Evolutionary conservation across 1,140 invertebrate species (phyloP), one percentile per base, ranked within the genome.

Genomic region (Chrysoperla carnea): DNA sequence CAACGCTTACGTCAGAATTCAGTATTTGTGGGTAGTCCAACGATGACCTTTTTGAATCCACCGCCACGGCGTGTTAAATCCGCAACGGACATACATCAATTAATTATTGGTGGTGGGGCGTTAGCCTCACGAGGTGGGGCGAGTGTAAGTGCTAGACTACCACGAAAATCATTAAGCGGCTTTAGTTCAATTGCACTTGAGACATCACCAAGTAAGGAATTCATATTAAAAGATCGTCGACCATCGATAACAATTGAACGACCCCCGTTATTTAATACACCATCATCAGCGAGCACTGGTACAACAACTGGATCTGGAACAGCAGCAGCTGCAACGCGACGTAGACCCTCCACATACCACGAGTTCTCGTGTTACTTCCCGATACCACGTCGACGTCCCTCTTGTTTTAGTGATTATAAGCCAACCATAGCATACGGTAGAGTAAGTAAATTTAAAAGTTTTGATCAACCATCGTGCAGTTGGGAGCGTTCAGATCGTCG

Each of bases 1-100:
- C 60, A 29, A 49, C 61, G 72, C 14, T 73, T 69, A 0, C 59
- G 79, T 2, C 77, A 86, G 59, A 88, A 87, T 60, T 87, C 84
- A 2, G 84, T 88, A 6, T 88, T 89, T 59, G 82, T 85, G 1
- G 80, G 80, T 6, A 69, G 77, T 46, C 70, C 79, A 45, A 61
- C 66, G 46, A 64, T 71, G 46, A 68, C 74, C 13, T 58, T 77
- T 45, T 69, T 76, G 11, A 65, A 71, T 51, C 68, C 67, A 45
- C 67, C 70, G 6, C 78, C 79, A 0, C 60, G 84, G 4, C 75
- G 83, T 46, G 75, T 76, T 1, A 82, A 84, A 48, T 84, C 81
- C n/a, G 84, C 83, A 0, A 75, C 85, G 45, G 83, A 89, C 56
- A 70, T 87, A 6, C 81, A 84, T 51, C 80, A 80, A 5, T 61